These are phyloP conservation scores for Collichthys lucidus DNA, from an alignment of 2,113 vertebrate species.

Conservation along the genomic window DNA sequence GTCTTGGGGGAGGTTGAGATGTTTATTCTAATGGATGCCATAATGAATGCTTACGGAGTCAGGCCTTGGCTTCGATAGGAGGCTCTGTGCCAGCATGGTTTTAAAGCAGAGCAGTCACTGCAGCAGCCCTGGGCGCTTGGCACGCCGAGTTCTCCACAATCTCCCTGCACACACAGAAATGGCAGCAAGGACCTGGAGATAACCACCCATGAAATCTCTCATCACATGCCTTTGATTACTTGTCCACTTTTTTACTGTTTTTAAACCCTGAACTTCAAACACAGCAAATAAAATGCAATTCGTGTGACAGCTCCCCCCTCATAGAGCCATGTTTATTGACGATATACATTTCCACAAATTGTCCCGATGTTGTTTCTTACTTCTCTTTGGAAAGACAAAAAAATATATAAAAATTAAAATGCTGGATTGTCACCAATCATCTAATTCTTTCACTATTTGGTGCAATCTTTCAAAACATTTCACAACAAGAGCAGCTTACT, in stretches of 20 bases:
- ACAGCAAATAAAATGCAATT: slow-evolving; percentile 77
- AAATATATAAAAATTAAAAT: slow-evolving; percentile 12
- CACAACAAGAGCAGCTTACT: slow-evolving; percentile 49
- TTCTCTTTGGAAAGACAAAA: slow-evolving; percentile 20
- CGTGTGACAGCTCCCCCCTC: slow-evolving; percentile 55
- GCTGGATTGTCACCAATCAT: slow-evolving; percentile 55
- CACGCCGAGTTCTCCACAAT: slow-evolving; percentile 79
- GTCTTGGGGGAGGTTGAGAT: slow-evolving; percentile 82
- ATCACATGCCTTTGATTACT: slow-evolving; percentile 84
- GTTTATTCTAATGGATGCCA: slow-evolving; percentile 87
- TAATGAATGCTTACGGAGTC: slow-evolving; percentile 84
- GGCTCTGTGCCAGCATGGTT: slow-evolving; percentile 82
- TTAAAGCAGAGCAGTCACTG: slow-evolving; percentile 80
- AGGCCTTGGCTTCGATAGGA: slow-evolving; percentile 79
- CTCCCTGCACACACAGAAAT: slow-evolving; percentile 77
- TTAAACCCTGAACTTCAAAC: slow-evolving; percentile 79
- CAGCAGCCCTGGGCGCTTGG: slow-evolving; percentile 83
- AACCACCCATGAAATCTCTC: slow-evolving; percentile 85
- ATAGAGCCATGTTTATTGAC: slow-evolving; percentile 61
- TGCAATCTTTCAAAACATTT: slow-evolving; percentile 67
- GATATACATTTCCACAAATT: slow-evolving; percentile 60
- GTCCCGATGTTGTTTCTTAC: slow-evolving; percentile 36
- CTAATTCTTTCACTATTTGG: slow-evolving; percentile 58
- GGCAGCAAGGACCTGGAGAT: slow-evolving; percentile 82
- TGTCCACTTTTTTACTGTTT: slow-evolving; percentile 82